phyloP scores from a whole-genome alignment of 2,797 vertebrate species.

The Stomatorhinus walkeri region DNA sequence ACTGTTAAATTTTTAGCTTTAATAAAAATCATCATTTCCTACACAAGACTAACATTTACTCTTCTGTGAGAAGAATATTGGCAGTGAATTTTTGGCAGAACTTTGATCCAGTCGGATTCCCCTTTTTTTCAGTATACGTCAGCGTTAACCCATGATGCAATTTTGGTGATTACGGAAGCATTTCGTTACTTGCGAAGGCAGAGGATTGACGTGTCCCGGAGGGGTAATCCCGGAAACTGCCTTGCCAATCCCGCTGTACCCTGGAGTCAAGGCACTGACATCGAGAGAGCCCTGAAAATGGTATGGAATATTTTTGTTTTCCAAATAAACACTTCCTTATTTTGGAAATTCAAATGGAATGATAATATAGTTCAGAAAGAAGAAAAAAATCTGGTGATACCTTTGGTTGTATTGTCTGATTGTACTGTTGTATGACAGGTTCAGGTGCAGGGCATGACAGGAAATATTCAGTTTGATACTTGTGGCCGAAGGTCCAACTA shows the following conservation, averaged over 20 bases:
- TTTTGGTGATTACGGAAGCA: slow-evolving; percentile 89
- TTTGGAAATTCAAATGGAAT: not conserved
- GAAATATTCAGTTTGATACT: slow-evolving; percentile 96
- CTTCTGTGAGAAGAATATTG: not conserved
- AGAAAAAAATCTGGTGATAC: not conserved
- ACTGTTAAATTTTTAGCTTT: not conserved
- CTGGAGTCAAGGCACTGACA: slow-evolving; percentile 98
- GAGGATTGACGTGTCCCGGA: slow-evolving; percentile 87
- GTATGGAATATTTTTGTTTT: slow-evolving; percentile 51
- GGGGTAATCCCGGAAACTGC: slow-evolving; percentile 93
- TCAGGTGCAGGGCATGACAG: slow-evolving; percentile 95
- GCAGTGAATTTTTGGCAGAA: slow-evolving; percentile 21
- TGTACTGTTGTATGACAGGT: slow-evolving; percentile 63
- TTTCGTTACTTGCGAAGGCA: slow-evolving; percentile 92
- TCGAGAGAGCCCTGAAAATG: slow-evolving; percentile 96
- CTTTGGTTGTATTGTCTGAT: slow-evolving; percentile 24
- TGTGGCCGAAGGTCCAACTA: slow-evolving; percentile 93
- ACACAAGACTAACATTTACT: not conserved
- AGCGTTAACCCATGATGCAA: slow-evolving; percentile 87
- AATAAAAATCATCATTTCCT: not conserved
- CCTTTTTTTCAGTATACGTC: slow-evolving; percentile 79
- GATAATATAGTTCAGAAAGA: not conserved
- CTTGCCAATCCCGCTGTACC: slow-evolving; percentile 94
- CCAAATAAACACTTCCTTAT: not conserved
- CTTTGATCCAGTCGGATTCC: not conserved